Percentiles rank a stretch among this genome's conserved stretches.
Conservation (phyloP, 2,797 vertebrate species). For the Ctenopoma kingsleyae region DNA sequence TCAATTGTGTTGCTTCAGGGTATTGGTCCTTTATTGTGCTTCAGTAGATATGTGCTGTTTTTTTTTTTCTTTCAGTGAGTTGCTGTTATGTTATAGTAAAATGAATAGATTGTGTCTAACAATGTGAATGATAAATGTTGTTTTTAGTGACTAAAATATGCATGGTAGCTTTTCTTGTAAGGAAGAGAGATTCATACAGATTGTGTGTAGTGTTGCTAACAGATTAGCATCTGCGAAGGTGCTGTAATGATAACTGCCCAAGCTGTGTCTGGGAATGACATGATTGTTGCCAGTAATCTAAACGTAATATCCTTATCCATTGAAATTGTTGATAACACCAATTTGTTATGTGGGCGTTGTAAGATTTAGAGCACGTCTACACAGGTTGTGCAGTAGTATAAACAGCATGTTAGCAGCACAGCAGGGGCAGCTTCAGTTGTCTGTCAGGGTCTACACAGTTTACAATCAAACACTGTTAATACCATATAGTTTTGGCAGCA, state of each 20-base stretch:
- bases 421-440: neutral
- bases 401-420: no score
- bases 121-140: neutral
- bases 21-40: conserved; percentile 23
- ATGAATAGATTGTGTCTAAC: neutral
- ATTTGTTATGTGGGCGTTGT: neutral
- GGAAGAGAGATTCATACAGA: no score
- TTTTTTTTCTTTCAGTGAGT: no score
- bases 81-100: neutral
- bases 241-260: neutral
- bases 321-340: neutral
- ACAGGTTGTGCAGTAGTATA: neutral
- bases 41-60: neutral
- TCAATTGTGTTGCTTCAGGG: conserved; percentile 20
- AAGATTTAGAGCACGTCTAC: neutral
- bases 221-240: neutral
- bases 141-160: neutral
- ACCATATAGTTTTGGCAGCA: neutral
- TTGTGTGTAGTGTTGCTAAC: neutral
- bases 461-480: neutral
- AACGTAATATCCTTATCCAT: no score
- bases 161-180: neutral
- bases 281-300: neutral
- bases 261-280: neutral
- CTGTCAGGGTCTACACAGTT: neutral